Percentiles rank a stretch among this genome's conserved stretches.
These are phyloP conservation scores for Pangasianodon hypophthalmus DNA, from an alignment of 2,113 vertebrate genomes.

Conservation along the genomic window DNA sequence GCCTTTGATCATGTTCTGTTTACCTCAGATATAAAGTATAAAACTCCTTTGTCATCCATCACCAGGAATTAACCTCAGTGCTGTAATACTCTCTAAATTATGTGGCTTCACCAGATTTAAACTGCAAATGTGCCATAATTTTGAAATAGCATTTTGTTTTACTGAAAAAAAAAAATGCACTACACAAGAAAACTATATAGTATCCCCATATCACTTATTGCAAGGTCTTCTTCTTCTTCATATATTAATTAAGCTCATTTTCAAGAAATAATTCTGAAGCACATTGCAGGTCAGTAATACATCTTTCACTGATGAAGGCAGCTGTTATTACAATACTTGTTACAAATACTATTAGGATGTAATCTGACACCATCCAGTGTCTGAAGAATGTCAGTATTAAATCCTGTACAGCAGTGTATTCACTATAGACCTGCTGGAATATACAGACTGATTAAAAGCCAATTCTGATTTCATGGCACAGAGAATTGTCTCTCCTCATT, in stretches of 20 bases:
- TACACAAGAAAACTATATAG: neutral
- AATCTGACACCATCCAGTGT: conserved; percentile 7
- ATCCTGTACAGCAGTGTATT: neutral
- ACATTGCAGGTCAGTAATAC: neutral
- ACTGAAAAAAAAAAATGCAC: neutral
- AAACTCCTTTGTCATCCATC: neutral
- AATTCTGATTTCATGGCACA: conserved; percentile 7
- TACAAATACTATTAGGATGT: conserved; percentile 16
- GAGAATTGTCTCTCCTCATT: neutral
- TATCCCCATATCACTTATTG: neutral
- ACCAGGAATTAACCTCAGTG: neutral
- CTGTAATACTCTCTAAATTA: neutral
- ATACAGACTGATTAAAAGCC: neutral
- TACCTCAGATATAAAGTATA: neutral
- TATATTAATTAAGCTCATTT: neutral
- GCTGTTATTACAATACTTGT: neutral
- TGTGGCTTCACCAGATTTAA: neutral
- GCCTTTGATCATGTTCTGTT: conserved; percentile 4
- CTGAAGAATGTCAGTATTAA: neutral
- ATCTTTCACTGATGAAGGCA: neutral
- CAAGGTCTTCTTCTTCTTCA: neutral
- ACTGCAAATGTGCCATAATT: neutral
- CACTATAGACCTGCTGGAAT: neutral
- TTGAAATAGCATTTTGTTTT: neutral
- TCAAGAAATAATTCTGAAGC: neutral